Percentiles rank a stretch among this genome's conserved stretches.
These are phyloP conservation scores for Apodemus sylvaticus DNA, from an alignment of 2,113 vertebrate species.

Conservation along the genomic window DNA sequence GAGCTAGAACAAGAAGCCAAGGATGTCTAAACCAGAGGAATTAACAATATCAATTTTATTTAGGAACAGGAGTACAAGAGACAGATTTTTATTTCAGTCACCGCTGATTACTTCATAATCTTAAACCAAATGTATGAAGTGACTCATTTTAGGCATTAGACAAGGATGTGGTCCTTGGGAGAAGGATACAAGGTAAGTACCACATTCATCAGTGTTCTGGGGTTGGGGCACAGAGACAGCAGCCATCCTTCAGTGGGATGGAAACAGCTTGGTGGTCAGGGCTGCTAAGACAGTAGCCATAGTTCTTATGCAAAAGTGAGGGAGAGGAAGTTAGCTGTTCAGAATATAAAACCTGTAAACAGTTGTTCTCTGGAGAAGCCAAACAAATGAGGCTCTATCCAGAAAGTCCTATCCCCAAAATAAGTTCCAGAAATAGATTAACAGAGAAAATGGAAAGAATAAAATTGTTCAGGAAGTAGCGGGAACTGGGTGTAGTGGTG, in stretches of 20 bases:
- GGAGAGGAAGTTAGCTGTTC: not conserved
- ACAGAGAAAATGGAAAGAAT: not conserved
- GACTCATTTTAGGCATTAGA: not conserved
- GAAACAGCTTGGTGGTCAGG: not conserved
- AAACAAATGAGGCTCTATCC: not conserved
- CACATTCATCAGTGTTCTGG: not conserved
- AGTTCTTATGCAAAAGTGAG: not conserved
- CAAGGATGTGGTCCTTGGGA: not conserved
- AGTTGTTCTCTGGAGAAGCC: not conserved
- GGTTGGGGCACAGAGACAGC: not conserved
- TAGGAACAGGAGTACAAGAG: slow-evolving; percentile 7
- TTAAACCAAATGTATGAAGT: not conserved
- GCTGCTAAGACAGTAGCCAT: not conserved
- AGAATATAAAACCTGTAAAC: not conserved
- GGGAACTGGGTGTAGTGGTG: not conserved
- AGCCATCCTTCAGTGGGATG: not conserved
- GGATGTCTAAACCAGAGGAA: not conserved
- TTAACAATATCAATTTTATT: not conserved
- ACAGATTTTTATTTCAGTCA: not conserved
- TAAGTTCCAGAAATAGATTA: not conserved
- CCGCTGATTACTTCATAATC: not conserved
- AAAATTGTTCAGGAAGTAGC: not conserved
- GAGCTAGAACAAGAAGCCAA: not conserved
- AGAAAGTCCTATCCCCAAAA: not conserved
- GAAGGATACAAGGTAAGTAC: not conserved